Conservation (phyloP, 2,113 vertebrate species). For the Apodemus speciosus region DNA sequence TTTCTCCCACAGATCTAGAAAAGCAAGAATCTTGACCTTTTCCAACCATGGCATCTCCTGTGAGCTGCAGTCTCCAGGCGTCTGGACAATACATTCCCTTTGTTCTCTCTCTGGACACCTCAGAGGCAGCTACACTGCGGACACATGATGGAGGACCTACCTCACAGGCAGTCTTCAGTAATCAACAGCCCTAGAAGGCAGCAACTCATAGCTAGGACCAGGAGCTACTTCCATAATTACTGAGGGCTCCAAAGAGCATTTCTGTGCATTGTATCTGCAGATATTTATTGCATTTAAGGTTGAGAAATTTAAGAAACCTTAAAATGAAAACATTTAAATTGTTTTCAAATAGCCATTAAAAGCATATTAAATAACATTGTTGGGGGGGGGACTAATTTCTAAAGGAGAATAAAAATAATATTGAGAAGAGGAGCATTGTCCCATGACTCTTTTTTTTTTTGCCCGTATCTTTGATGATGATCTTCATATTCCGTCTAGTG, state of each 20-base stretch:
- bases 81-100: constrained; percentile 30
- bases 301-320: background rate
- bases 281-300: background rate
- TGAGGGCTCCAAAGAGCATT: background rate
- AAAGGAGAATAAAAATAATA: background rate
- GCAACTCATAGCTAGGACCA: background rate
- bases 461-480: background rate
- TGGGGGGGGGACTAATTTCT: background rate
- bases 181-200: background rate
- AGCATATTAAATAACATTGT: background rate
- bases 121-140: background rate
- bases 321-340: background rate
- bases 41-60: background rate
- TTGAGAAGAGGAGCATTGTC: too few relatives aligned
- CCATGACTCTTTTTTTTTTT: background rate
- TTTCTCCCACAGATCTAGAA: constrained; percentile 13
- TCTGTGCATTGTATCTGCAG: background rate
- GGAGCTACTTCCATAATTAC: background rate
- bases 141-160: background rate
- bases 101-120: constrained; percentile 6
- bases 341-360: constrained; percentile 17
- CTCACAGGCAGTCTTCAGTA: background rate
- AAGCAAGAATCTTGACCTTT: constrained; percentile 11
- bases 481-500: background rate
- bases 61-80: background rate